Percentiles rank a stretch among this genome's conserved stretches.
These are phyloP conservation scores for Leptobrachium ailaonicum DNA, from an alignment of 2,113 vertebrate species.

Conservation along the genomic window DNA sequence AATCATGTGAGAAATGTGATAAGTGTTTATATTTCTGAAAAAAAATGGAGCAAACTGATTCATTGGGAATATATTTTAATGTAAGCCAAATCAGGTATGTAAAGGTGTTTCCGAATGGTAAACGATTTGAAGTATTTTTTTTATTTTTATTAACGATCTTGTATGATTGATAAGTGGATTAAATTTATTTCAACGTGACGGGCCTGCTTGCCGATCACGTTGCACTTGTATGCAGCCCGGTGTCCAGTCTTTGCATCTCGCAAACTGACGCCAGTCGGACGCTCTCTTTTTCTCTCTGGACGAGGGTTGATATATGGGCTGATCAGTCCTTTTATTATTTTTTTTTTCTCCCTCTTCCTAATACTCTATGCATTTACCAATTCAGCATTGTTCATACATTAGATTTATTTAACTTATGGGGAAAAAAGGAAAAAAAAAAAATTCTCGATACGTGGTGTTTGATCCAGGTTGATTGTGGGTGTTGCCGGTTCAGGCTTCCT, in stretches of 20 bases:
- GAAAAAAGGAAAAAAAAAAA: constrained; percentile 43
- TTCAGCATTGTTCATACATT: constrained; percentile 89
- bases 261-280: constrained; percentile 83
- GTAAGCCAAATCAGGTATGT: constrained; percentile 97
- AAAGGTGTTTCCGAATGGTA: constrained; percentile 88
- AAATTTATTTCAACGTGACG: constrained; percentile 76
- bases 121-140: constrained; percentile 68
- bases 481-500: constrained; percentile 82
- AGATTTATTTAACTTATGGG: constrained; percentile 96
- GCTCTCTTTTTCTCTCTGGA: constrained; percentile 85
- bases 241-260: constrained; percentile 84
- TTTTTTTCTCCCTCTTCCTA: constrained; percentile 70
- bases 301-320: constrained; percentile 92
- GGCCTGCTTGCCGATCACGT: constrained; percentile 89
- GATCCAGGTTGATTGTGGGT: constrained; percentile 81
- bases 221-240: constrained; percentile 86
- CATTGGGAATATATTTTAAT: constrained; percentile 92
- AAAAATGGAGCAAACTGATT: constrained; percentile 82
- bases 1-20: constrained; percentile 93
- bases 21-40: constrained; percentile 94
- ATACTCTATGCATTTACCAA: constrained; percentile 99
- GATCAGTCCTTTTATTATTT: constrained; percentile 64
- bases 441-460: constrained; percentile 79
- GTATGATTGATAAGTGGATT: constrained; percentile 71
- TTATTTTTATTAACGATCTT: constrained; percentile 72